A percentile compares a stretch with the other conserved stretches of the same genome.
Conservation (phyloP, 2,888 invertebrate genomes). For the Clusia tigrina region DNA sequence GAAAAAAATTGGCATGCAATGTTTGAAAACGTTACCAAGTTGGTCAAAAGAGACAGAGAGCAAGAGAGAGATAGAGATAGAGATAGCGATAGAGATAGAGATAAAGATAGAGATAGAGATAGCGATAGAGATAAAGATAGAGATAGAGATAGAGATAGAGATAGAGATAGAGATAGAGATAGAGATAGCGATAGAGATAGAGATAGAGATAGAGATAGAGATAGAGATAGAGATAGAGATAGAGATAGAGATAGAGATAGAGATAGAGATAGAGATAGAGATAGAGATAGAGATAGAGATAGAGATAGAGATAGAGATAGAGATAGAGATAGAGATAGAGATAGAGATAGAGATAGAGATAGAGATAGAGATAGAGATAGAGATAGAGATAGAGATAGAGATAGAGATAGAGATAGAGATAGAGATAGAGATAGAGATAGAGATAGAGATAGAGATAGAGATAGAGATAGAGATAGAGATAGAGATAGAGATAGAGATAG, state of each 20-base stretch:
- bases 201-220: slow-evolving; percentile 16
- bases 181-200: too few species aligned
- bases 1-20: too few species aligned
- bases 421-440: slow-evolving; percentile 19
- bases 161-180: slow-evolving; percentile 15
- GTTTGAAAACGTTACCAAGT: slow-evolving; percentile 22
- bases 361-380: slow-evolving; percentile 13
- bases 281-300: slow-evolving; percentile 10
- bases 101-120: too few species aligned
- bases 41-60: too few species aligned
- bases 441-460: slow-evolving; percentile 5
- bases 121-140: too few species aligned
- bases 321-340: slow-evolving; percentile 11
- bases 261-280: slow-evolving; percentile 12
- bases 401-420: slow-evolving; percentile 15
- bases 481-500: slow-evolving; percentile 20
- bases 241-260: slow-evolving; percentile 16
- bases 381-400: slow-evolving; percentile 10
- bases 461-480: slow-evolving; percentile 18
- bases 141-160: background rate
- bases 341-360: slow-evolving; percentile 7
- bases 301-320: slow-evolving; percentile 13
- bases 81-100: too few species aligned
- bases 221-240: slow-evolving; percentile 6
- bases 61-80: too few species aligned